Evolutionary conservation across 2,113 vertebrate species (phyloP).

Genomic region (Probosciger aterrimus): DNA sequence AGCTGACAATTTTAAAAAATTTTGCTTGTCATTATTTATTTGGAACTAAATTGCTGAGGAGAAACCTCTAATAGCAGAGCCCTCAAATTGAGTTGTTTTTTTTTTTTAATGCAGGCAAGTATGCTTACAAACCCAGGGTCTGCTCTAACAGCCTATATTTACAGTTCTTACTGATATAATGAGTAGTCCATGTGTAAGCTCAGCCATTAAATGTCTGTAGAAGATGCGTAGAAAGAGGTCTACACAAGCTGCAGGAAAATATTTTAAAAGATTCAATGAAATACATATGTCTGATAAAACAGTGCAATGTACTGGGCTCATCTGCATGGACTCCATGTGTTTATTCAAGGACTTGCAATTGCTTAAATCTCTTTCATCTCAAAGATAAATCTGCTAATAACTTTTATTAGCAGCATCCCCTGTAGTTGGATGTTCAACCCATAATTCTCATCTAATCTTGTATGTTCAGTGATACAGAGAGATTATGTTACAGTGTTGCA

Average conservation of each 20-base stretch:
- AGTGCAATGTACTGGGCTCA: not conserved
- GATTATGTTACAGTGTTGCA: not conserved
- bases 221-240: not conserved
- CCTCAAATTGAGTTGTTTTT: not conserved
- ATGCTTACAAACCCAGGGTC: not conserved
- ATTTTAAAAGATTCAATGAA: not conserved
- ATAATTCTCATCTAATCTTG: not conserved
- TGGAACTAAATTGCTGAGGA: no score
- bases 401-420: not conserved
- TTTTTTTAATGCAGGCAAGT: not conserved
- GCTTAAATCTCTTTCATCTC: not conserved
- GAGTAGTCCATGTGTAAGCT: not conserved
- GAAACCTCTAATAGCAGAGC: not conserved
- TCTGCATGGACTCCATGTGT: not conserved
- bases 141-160: not conserved
- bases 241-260: not conserved
- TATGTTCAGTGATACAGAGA: not conserved
- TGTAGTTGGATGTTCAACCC: not conserved
- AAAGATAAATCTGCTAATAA: not conserved
- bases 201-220: not conserved
- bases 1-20: no score
- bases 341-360: not conserved
- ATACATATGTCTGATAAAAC: not conserved
- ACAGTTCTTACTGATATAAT: not conserved
- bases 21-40: no score